phyloP scores from a whole-genome alignment of 2,797 vertebrate genomes.

The Phaenicophaeus curvirostris region DNA sequence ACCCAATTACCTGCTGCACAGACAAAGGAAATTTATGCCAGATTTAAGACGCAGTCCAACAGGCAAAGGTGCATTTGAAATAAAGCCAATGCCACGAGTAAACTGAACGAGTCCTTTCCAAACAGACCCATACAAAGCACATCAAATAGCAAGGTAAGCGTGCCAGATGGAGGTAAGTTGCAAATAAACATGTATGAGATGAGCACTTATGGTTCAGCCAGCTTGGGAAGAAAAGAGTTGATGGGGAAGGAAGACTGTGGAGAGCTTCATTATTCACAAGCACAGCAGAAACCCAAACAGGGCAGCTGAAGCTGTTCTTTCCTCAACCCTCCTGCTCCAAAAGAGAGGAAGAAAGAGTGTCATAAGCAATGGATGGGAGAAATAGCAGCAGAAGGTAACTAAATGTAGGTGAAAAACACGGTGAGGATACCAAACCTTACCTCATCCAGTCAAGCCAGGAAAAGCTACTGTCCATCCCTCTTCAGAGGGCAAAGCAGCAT shows the following conservation, averaged over 20 bases:
- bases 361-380: neutral
- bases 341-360: neutral
- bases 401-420: neutral
- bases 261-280: neutral
- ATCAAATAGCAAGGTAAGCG: fast-evolving
- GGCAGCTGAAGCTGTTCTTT: neutral
- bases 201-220: neutral
- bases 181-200: fast-evolving
- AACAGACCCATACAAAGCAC: fast-evolving
- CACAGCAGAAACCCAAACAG: neutral
- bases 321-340: neutral
- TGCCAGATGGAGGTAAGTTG: neutral
- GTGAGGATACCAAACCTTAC: neutral
- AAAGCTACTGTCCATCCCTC: neutral
- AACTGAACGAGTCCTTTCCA: neutral
- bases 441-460: neutral
- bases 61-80: neutral
- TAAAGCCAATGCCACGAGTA: neutral
- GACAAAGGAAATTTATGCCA: neutral
- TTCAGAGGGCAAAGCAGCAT: neutral
- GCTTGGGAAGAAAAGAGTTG: neutral
- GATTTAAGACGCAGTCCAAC: neutral
- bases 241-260: neutral
- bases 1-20: neutral
- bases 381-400: neutral